Evolutionary conservation across 2,113 vertebrate species (phyloP).

Genomic region (Silurus asotus): DNA sequence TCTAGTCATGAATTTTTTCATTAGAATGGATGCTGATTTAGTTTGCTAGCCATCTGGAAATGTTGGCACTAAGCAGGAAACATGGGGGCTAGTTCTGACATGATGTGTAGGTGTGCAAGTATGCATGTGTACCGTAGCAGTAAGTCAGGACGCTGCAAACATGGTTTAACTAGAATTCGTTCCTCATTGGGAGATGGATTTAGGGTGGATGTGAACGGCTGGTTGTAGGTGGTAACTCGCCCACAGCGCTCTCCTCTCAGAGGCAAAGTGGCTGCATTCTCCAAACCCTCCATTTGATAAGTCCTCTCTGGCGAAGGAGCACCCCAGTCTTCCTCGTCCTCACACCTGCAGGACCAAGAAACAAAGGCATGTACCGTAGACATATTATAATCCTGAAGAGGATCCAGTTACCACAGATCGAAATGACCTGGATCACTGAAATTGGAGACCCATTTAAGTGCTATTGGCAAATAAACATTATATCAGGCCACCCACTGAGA

Average conservation of each 20-base stretch:
- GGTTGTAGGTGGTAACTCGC: constrained; percentile 71
- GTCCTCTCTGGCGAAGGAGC: constrained; percentile 81
- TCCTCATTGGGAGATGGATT: constrained; percentile 75
- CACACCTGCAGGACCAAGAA: constrained; percentile 66
- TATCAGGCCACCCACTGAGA: neutral
- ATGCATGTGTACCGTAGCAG: constrained; percentile 70
- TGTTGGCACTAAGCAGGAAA: neutral
- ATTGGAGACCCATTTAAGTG: constrained; percentile 1
- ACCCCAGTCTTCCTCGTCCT: constrained; percentile 82
- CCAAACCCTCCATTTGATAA: constrained; percentile 72
- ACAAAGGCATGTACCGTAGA: constrained; percentile 18
- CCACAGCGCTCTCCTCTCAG: constrained; percentile 69
- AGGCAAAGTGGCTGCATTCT: constrained; percentile 69
- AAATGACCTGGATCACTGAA: constrained; percentile 12
- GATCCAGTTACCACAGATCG: neutral
- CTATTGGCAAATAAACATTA: neutral
- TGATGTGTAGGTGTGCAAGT: neutral
- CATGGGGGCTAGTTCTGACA: neutral
- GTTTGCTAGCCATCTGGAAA: constrained; percentile 9
- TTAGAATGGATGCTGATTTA: constrained; percentile 14
- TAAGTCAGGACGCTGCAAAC: constrained; percentile 76
- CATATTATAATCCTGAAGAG: constrained; percentile 1
- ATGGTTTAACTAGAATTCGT: constrained; percentile 47
- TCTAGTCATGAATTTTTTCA: neutral
- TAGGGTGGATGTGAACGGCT: constrained; percentile 74